Evolutionary conservation across 1,140 invertebrate species (phyloP), one percentile per base, ranked within the genome.

Genomic region (Bicyclus anynana): DNA sequence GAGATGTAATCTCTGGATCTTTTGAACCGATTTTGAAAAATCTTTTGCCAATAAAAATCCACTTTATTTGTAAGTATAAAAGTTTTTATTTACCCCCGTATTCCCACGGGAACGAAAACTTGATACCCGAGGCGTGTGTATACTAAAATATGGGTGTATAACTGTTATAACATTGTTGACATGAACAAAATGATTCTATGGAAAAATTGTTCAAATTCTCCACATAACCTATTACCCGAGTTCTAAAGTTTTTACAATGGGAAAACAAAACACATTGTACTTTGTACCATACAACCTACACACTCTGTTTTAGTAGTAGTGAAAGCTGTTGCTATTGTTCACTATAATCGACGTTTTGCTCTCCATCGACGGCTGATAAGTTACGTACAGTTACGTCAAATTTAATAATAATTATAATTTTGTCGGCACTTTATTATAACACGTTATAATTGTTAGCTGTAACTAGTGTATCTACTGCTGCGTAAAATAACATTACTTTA

Each of bases 271-370:
- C 37, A 40, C 14, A 40, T 17, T 17, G 29, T 33, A 33, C 27
- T 38, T 38, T 38, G 35, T 38, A 29, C 2, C 9, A n/a, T n/a
- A n/a, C n/a, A n/a, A 40, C 37, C 16, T 13, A 35, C 37, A 10
- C 16, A 40, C 16, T 17, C 16, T 40, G 16, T 40, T 40, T 17
- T 14, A 40, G 37, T 40, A 12, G 9, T 35, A 40, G 37, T 40
- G 37, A 40, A 40, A 40, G 37, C 13, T 17, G n/a, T n/a, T n/a
- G 37, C 14, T 40, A 40, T 40, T 40, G 37, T 40, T 40, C 16
- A 1, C 37, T 14, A 16, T 40, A 12, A 33, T 33, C 29, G 12
- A 33, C 29, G 14, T 40, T 40, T 40, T 40, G 37, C 17, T 40
- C 37, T 17, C 16, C 37, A 40, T 5, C 3, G 37, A 40, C 16